phyloP scores from a whole-genome alignment of 2,888 invertebrate species.

The Macaria notata region DNA sequence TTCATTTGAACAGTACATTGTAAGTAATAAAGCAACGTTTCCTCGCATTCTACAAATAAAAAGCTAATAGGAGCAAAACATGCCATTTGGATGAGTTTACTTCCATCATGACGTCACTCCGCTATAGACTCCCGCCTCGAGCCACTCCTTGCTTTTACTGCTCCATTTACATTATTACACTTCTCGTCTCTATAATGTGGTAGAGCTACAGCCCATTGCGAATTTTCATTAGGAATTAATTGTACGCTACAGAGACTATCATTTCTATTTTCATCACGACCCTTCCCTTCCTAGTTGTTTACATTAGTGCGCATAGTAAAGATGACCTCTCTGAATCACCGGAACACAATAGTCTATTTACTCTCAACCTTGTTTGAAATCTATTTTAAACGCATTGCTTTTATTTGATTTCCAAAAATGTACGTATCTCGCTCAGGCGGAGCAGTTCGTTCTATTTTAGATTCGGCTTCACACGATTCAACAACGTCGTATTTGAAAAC shows the following conservation, averaged over 20 bases:
- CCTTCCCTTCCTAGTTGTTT: background rate
- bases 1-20: background rate
- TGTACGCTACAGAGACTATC: background rate
- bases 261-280: background rate
- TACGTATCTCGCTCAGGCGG: slow-evolving; percentile 69
- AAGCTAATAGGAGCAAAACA: slow-evolving; percentile 11
- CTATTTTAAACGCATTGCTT: slow-evolving; percentile 67
- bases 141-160: slow-evolving; percentile 15
- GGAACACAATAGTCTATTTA: slow-evolving; percentile 53
- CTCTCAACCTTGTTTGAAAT: slow-evolving; percentile 61
- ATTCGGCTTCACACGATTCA: slow-evolving; percentile 52
- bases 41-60: slow-evolving; percentile 11
- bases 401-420: slow-evolving; percentile 81
- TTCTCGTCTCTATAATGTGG: background rate
- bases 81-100: slow-evolving; percentile 22
- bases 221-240: slow-evolving; percentile 4
- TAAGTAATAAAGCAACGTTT: slow-evolving; percentile 7
- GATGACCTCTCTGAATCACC: slow-evolving; percentile 51
- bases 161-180: slow-evolving; percentile 3
- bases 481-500: slow-evolving; percentile 61
- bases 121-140: slow-evolving; percentile 7
- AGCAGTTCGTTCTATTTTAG: slow-evolving; percentile 72
- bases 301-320: slow-evolving; percentile 30
- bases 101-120: slow-evolving; percentile 22
- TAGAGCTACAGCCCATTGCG: background rate